Evolutionary conservation across 2,797 vertebrate species (phyloP).

Genomic region (Thalassophryne amazonica): DNA sequence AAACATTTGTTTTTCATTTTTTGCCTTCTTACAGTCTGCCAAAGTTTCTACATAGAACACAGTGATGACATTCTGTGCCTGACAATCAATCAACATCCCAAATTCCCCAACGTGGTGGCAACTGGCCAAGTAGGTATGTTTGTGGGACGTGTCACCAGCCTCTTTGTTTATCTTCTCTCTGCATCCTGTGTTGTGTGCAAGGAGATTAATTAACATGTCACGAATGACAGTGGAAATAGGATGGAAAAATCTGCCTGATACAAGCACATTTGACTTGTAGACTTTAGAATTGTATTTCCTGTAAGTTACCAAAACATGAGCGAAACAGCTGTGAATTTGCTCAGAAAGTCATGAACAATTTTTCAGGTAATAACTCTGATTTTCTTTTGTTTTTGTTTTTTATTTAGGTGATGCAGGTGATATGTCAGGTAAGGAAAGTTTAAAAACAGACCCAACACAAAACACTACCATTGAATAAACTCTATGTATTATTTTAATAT

Average conservation of each 20-base stretch:
- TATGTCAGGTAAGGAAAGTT: constrained; percentile 90
- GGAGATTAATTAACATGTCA: neutral
- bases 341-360: neutral
- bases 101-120: constrained; percentile 98
- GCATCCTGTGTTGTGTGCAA: constrained; percentile 13
- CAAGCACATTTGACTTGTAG: neutral
- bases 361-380: constrained; percentile 1
- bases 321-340: no score
- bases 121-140: constrained; percentile 99
- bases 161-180: constrained; percentile 21
- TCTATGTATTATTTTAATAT: constrained; percentile 15
- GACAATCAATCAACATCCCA: constrained; percentile 98
- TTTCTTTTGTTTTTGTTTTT: no score
- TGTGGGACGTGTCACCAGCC: constrained; percentile 69
- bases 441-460: neutral
- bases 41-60: constrained; percentile 98
- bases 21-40: constrained; percentile 84
- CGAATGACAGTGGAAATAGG: no score
- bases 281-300: neutral
- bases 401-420: constrained; percentile 93
- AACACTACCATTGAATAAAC: no score
- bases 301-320: neutral
- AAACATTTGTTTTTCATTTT: no score
- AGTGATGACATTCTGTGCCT: constrained; percentile 99
- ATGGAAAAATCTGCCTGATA: neutral